Conservation (phyloP, 1,140 invertebrate species). For the Orchestia grillus region DNA sequence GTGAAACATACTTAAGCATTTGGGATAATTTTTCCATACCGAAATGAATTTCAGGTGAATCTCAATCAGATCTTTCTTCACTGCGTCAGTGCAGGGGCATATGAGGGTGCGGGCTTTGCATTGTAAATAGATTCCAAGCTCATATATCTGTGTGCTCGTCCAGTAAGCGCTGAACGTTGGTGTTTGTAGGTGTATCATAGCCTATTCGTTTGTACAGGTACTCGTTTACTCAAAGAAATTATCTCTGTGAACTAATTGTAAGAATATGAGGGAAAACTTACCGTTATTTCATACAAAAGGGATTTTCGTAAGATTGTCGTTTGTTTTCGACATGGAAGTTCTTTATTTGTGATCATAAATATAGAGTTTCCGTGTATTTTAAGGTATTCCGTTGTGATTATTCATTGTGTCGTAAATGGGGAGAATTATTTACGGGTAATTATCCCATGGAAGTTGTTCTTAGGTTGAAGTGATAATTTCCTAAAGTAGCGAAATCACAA, state of each 20-base stretch:
- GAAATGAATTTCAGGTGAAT: background rate
- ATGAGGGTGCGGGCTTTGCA: background rate
- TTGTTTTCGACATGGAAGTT: background rate
- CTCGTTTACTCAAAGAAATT: background rate
- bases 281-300: background rate
- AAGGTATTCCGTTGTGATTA: too few species aligned
- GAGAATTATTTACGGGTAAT: too few species aligned
- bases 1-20: too few species aligned
- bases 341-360: background rate
- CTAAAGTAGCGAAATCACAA: too few species aligned
- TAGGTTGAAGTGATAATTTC: too few species aligned
- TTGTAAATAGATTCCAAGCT: background rate
- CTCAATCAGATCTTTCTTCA: background rate
- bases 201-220: background rate
- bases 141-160: background rate
- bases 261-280: background rate
- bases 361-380: background rate
- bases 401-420: too few species aligned
- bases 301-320: background rate
- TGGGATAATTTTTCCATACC: background rate
- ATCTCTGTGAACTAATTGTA: background rate
- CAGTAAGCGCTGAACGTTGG: background rate
- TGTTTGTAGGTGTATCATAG: background rate
- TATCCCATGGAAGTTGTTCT: too few species aligned
- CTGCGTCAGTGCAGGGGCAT: background rate